phyloP scores from a whole-genome alignment of 2,797 vertebrate genomes.

The Helarctos malayanus region DNA sequence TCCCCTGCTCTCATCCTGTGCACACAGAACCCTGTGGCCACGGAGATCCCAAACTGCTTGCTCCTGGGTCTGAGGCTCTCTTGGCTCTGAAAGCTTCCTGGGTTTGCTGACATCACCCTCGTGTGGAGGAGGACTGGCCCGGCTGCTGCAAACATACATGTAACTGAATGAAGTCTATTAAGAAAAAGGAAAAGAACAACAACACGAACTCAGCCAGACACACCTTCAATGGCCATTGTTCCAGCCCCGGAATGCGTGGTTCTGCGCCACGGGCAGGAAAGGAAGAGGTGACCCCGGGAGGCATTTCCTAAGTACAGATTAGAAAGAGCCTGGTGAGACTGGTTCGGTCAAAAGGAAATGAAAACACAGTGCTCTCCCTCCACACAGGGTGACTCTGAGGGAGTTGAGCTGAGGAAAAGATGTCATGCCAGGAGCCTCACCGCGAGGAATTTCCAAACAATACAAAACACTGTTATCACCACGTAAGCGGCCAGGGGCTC shows the following conservation, averaged over 20 bases:
- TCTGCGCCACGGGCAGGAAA: conserved; percentile 64
- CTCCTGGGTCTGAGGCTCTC: conserved; percentile 78
- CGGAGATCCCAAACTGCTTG: conserved; percentile 82
- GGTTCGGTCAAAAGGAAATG: conserved; percentile 45
- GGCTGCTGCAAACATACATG: conserved; percentile 72
- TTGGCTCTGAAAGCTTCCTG: conserved; percentile 85
- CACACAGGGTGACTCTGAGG: not conserved
- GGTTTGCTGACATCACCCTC: conserved; percentile 86
- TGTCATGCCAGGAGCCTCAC: not conserved
- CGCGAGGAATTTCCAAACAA: conserved; percentile 1
- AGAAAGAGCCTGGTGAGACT: conserved; percentile 56
- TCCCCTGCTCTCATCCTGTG: not conserved
- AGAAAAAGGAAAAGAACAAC: conserved; percentile 70
- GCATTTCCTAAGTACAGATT: conserved; percentile 80
- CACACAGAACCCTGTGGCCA: conserved; percentile 51
- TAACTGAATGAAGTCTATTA: conserved; percentile 77
- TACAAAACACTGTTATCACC: not conserved
- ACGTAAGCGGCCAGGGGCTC: not conserved
- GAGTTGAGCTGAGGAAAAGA: conserved; percentile 58
- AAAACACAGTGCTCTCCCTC: not conserved
- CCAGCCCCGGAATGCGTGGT: conserved; percentile 53
- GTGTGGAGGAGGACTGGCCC: conserved; percentile 82
- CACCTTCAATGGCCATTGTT: conserved; percentile 78
- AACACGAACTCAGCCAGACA: not conserved
- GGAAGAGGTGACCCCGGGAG: conserved; percentile 82